Evolutionary conservation across 23 tunicate genomes (phyloP).

Genomic region (Halocynthia aurantium): DNA sequence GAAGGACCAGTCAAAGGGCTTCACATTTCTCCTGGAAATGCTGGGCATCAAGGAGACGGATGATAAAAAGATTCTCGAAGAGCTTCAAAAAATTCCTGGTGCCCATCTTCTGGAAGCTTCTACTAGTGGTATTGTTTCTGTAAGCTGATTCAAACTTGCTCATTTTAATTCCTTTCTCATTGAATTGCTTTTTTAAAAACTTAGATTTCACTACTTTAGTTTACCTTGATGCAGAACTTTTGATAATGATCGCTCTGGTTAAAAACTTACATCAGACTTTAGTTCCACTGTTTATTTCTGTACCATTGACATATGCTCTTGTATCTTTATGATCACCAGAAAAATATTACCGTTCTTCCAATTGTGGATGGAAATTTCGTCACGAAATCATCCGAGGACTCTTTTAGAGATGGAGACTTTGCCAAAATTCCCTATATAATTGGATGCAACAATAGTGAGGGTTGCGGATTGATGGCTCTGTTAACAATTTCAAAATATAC

Average conservation of each 20-base stretch:
- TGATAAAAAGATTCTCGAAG: slow-evolving; percentile 17
- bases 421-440: slow-evolving; percentile 44
- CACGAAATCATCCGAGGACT: slow-evolving; percentile 5
- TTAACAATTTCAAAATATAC: too few relatives aligned
- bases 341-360: slow-evolving; percentile 8
- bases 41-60: slow-evolving; percentile 27
- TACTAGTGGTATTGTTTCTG: too few relatives aligned
- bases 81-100: slow-evolving; percentile 32
- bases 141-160: too few relatives aligned
- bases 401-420: neutral
- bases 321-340: neutral
- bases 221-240: too few relatives aligned
- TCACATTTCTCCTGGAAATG: slow-evolving; percentile 11
- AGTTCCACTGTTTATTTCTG: neutral
- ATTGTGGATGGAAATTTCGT: slow-evolving; percentile 29
- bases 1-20: too few relatives aligned
- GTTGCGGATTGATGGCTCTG: slow-evolving; percentile 18
- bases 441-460: slow-evolving; percentile 51
- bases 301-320: slow-evolving; percentile 1
- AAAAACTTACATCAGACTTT: neutral
- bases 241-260: too few relatives aligned
- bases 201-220: too few relatives aligned
- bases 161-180: too few relatives aligned
- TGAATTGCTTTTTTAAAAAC: too few relatives aligned
- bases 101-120: slow-evolving; percentile 23